Evolutionary conservation across 1,140 invertebrate genomes (phyloP).

Genomic region (Heliconius eleuchia): DNA sequence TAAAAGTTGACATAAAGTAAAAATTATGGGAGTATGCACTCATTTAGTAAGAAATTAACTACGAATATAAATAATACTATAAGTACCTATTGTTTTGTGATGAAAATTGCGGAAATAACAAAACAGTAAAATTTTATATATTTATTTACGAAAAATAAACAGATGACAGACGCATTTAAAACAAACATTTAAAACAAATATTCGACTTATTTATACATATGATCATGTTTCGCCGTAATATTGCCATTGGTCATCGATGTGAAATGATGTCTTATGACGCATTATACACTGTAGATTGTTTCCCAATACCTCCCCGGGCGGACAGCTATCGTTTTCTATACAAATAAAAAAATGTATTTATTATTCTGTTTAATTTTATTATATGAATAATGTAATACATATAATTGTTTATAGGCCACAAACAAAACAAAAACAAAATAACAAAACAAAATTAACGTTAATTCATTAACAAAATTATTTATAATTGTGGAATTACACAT

Average conservation of each 20-base stretch:
- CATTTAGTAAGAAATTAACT: too few species aligned
- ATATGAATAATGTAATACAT: not conserved
- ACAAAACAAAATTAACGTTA: too few species aligned
- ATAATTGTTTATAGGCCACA: not conserved
- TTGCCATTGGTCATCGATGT: slow-evolving; percentile 49
- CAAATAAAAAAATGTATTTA: slow-evolving; percentile 10
- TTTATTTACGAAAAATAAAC: not conserved
- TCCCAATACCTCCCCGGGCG: slow-evolving; percentile 55
- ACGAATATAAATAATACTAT: too few species aligned
- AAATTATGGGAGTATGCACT: too few species aligned
- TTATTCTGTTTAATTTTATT: not conserved
- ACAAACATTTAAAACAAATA: too few species aligned
- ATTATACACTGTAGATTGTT: slow-evolving; percentile 57
- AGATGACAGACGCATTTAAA: too few species aligned
- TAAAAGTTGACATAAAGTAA: too few species aligned
- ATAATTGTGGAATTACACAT: too few species aligned
- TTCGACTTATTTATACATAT: too few species aligned
- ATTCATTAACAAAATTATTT: too few species aligned
- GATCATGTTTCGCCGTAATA: slow-evolving; percentile 42
- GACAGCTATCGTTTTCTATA: slow-evolving; percentile 47
- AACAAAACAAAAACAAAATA: too few species aligned
- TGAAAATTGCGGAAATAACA: not conserved
- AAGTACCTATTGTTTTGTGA: not conserved
- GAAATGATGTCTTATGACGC: slow-evolving; percentile 19
- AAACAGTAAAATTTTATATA: not conserved